These are phyloP conservation scores for Criorhina ranunculi DNA, from an alignment of 2,888 invertebrate genomes.

Conservation along the genomic window DNA sequence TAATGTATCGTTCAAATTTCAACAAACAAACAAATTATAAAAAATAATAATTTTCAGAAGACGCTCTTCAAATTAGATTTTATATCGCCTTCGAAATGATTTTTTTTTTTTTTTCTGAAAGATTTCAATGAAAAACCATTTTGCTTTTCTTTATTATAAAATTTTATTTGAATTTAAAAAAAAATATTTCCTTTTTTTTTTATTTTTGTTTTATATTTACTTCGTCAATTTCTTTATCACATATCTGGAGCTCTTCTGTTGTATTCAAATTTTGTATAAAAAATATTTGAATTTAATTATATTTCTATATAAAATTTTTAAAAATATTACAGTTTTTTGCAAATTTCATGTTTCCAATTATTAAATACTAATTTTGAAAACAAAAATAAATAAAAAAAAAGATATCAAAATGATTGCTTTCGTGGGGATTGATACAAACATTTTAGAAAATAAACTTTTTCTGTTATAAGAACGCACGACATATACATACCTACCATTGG, in stretches of 20 bases:
- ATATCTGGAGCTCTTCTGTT: conserved; percentile 83
- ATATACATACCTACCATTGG: conserved; percentile 39
- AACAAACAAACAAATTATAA: neutral
- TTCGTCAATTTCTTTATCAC: conserved; percentile 81
- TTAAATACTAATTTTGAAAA: conserved; percentile 40
- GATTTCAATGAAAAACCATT: neutral
- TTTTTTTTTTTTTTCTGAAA: too few species aligned
- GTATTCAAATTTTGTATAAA: conserved; percentile 77
- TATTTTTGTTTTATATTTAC: conserved; percentile 44
- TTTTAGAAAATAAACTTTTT: neutral
- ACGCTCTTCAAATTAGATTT: conserved; percentile 4
- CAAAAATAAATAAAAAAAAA: conserved; percentile 13
- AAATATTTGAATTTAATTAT: conserved; percentile 78
- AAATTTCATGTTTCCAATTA: conserved; percentile 39
- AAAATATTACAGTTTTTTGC: conserved; percentile 73
- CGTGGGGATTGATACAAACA: neutral
- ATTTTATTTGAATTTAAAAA: conserved; percentile 21
- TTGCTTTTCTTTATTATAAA: conserved; percentile 3
- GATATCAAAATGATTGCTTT: conserved; percentile 61
- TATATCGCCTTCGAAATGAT: neutral
- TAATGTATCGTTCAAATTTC: neutral
- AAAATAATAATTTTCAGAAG: neutral
- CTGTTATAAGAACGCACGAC: conserved; percentile 20
- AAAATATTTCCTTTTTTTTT: neutral
- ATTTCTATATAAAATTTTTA: conserved; percentile 60